These are phyloP conservation scores for Chaenocephalus aceratus DNA, from an alignment of 2,113 vertebrate genomes.

Conservation along the genomic window DNA sequence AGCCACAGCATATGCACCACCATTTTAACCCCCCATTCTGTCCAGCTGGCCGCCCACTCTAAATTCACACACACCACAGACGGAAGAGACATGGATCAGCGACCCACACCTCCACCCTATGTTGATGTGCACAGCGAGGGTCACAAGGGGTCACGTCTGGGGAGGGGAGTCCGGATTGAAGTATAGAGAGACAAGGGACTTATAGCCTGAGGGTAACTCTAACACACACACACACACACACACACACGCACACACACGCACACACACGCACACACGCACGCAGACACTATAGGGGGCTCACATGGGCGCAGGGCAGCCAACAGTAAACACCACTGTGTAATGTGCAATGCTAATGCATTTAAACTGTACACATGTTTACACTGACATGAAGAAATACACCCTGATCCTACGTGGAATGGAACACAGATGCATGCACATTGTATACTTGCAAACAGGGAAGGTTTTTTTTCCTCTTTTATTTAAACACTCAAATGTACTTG, in stretches of 20 bases:
- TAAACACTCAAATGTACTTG: no score
- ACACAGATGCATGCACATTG: constrained; percentile 14
- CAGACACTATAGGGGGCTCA: constrained; percentile 15
- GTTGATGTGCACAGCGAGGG: constrained; percentile 64
- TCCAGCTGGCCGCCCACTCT: not conserved
- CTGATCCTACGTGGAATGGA: not conserved
- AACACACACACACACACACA: constrained; percentile 36
- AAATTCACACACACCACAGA: constrained; percentile 66
- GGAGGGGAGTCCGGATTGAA: constrained; percentile 42
- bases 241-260: constrained; percentile 9
- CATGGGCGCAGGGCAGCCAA: constrained; percentile 14
- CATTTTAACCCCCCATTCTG: constrained; percentile 56
- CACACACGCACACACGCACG: constrained; percentile 18
- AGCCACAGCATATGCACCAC: constrained; percentile 77
- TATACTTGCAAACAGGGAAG: not conserved
- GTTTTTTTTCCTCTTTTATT: not conserved
- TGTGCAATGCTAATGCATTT: not conserved
- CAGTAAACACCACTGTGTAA: not conserved
- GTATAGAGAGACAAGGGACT: constrained; percentile 24
- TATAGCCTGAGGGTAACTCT: constrained; percentile 62
- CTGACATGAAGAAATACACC: constrained; percentile 5
- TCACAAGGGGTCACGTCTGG: constrained; percentile 68
- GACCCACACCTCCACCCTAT: constrained; percentile 29
- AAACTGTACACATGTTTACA: constrained; percentile 20
- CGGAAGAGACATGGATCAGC: constrained; percentile 12